Percentiles rank a stretch among this genome's conserved stretches.
Evolutionary conservation across 2,797 vertebrate species (phyloP).

Genomic region (Denticeps clupeoides): DNA sequence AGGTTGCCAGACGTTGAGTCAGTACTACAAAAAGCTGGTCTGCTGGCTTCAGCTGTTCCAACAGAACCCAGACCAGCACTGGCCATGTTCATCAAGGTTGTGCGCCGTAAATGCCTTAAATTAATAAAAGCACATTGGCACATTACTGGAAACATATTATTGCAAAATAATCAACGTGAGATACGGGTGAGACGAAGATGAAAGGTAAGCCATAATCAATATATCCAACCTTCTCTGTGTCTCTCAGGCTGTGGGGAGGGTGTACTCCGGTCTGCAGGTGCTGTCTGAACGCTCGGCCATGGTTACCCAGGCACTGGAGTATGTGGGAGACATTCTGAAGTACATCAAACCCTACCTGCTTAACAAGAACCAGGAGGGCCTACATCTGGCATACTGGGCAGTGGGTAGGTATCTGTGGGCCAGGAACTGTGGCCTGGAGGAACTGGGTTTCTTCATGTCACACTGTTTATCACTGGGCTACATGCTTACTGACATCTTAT

Average conservation of each 20-base stretch:
- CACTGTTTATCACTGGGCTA: no score
- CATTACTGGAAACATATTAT: no score
- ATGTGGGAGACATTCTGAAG: constrained; percentile 84
- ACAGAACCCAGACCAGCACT: constrained; percentile 67
- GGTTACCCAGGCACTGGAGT: constrained; percentile 77
- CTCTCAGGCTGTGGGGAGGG: constrained; percentile 70
- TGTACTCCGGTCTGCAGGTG: constrained; percentile 67
- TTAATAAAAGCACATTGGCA: no score
- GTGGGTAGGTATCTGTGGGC: constrained; percentile 79
- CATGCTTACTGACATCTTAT: no score
- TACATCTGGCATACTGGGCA: constrained; percentile 74
- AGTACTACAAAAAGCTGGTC: constrained; percentile 62
- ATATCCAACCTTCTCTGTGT: background rate
- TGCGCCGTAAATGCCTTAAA: no score
- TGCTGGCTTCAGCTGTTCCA: constrained; percentile 48
- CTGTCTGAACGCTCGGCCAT: constrained; percentile 77
- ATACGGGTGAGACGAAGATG: no score
- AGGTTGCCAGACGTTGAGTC: constrained; percentile 77
- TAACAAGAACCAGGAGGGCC: constrained; percentile 73
- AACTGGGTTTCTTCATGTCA: no score
- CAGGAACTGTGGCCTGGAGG: no score
- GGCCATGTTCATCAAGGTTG: constrained; percentile 80
- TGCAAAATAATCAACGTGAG: no score
- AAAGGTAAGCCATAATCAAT: no score
- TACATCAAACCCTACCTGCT: constrained; percentile 83